Evolutionary conservation across 1,140 invertebrate genomes (phyloP), one percentile per base, ranked within the genome.

Genomic region (Sitobion miscanthi): DNA sequence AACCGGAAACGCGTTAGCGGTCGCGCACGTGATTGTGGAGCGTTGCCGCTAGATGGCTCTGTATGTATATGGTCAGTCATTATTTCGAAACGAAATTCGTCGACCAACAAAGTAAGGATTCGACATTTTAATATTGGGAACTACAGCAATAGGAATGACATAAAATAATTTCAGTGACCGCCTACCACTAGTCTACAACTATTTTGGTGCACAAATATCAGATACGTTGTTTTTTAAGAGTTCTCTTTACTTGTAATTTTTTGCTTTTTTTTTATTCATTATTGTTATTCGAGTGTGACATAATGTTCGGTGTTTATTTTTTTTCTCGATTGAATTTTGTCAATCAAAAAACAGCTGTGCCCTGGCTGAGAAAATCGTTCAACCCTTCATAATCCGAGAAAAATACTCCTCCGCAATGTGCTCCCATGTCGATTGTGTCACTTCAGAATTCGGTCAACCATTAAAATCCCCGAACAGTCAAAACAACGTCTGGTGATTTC

Each of bases 381-480:
- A 54, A 93, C 91, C 91, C 91, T 93, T 85, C 77, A 93, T 93
- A 93, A 93, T 93, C 77, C 49, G 82, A 69, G 42, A 69, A 69
- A 90, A 62, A 90, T 90, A 90, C 54, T 54, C 38, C 52, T 62
- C n/a, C 54, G 14, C 35, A 5, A 25, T 69, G 4, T 30, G 49
- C 91, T 92, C 77, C 52, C 91, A 86, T 49, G 82, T 93, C 38
- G 91, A 85, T 93, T 86, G 91, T 93, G 82, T 93, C 91, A 86
- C 77, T 91, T 83, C 17, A 45, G 14, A 45, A 54, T 85, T 83
- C 82, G 91, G 91, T 54, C 45, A 83, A 93, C 91, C 91, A 57
- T 93, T 93, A 49, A 93, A 86, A 38, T 86, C 77, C 52, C 77
- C 9, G 35, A 92, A 21, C 45, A 91, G 90, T 91, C 90, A 91